Evolutionary conservation across 2,888 invertebrate genomes (phyloP).

Genomic region (Lydus trimaculatus): DNA sequence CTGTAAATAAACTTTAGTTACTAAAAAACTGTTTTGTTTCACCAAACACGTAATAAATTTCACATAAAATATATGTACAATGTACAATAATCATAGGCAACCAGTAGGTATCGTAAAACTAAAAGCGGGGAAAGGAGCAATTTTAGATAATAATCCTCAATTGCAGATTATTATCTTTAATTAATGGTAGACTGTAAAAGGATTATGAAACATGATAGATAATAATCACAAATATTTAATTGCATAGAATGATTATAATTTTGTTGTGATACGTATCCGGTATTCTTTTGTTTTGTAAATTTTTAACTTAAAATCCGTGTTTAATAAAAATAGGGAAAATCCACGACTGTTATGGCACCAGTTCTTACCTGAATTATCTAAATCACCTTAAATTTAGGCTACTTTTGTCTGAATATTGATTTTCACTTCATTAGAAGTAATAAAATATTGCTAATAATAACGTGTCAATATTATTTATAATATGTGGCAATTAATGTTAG

Average conservation of each 20-base stretch:
- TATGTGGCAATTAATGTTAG: no score
- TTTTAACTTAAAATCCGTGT: no score
- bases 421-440: no score
- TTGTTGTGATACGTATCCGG: background rate
- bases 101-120: no score
- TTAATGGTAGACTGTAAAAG: background rate
- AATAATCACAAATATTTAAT: background rate
- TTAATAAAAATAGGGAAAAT: no score
- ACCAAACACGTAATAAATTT: background rate
- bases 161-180: background rate
- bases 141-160: background rate
- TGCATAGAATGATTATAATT: background rate
- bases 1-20: conserved; percentile 28
- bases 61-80: background rate
- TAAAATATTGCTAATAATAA: no score
- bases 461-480: no score
- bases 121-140: background rate
- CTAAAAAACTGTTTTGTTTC: background rate
- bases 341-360: no score
- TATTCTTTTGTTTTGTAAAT: no score
- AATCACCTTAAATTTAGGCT: no score
- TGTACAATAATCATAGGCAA: background rate
- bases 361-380: no score
- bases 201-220: background rate
- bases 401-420: no score